Percentiles rank a stretch among this genome's conserved stretches.
These are phyloP conservation scores for Aplysina aerophoba DNA, from an alignment of 37 sponge, comb jelly and placozoan species.

Conservation along the genomic window DNA sequence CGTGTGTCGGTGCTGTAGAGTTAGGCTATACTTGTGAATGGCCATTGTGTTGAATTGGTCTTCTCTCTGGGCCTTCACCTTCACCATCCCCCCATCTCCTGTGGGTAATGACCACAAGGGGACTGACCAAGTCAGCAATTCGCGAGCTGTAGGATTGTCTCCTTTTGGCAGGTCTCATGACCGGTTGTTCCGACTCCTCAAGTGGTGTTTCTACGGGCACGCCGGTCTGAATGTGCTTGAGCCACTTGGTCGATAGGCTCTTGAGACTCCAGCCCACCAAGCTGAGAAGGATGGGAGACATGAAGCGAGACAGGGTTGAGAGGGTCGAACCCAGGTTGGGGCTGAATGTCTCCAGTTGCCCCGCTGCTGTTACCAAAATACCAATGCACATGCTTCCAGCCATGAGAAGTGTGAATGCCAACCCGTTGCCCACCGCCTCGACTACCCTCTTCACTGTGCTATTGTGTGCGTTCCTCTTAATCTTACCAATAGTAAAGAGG, in stretches of 20 bases:
- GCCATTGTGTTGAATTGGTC: too few relatives aligned
- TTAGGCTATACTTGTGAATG: too few relatives aligned
- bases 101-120: too few relatives aligned
- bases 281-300: neutral
- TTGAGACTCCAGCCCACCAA: neutral
- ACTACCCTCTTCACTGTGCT: neutral
- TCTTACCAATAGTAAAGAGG: constrained; percentile 12
- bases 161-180: too few relatives aligned
- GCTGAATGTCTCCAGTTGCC: neutral
- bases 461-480: neutral
- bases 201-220: neutral
- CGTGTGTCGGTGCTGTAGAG: too few relatives aligned
- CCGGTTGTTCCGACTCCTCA: too few relatives aligned
- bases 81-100: too few relatives aligned
- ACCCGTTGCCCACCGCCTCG: neutral
- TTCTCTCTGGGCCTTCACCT: too few relatives aligned
- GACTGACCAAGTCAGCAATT: too few relatives aligned
- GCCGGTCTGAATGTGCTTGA: neutral
- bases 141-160: too few relatives aligned
- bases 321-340: neutral
- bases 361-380: neutral
- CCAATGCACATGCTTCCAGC: constrained; percentile 1
- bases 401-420: neutral
- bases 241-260: neutral
- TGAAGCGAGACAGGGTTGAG: neutral